Evolutionary conservation across 2,113 vertebrate species (phyloP).

Genomic region (Toxostoma redivivum): DNA sequence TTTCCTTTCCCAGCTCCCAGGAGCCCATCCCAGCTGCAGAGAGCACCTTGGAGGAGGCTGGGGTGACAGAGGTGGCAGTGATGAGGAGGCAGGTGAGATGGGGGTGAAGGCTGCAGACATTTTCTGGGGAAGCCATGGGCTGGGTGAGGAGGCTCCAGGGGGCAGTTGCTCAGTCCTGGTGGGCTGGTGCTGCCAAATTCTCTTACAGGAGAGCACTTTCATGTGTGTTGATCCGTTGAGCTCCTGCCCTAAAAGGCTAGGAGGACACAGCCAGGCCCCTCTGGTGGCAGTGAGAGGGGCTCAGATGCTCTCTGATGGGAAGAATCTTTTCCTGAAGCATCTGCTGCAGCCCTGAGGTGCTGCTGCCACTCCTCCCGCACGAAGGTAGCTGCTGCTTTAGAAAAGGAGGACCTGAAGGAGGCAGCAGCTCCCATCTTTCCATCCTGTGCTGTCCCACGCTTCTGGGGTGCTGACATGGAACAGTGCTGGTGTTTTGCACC

Average conservation of each 20-base stretch:
- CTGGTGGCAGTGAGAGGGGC: not conserved
- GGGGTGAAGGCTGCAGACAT: not conserved
- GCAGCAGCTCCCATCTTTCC: not conserved
- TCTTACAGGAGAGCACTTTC: not conserved
- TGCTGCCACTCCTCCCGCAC: not conserved
- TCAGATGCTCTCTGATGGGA: not conserved
- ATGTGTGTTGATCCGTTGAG: not conserved
- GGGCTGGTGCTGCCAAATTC: not conserved
- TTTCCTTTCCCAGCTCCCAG: not conserved
- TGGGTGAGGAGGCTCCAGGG: not conserved
- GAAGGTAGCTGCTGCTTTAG: not conserved
- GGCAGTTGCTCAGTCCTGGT: not conserved
- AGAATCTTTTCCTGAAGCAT: not conserved
- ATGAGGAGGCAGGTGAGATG: constrained; percentile 61
- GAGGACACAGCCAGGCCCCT: not conserved
- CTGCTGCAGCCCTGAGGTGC: not conserved
- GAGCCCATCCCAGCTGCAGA: not conserved
- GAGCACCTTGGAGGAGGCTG: not conserved
- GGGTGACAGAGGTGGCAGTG: constrained; percentile 17
- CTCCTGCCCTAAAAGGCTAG: not conserved
- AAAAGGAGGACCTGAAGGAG: not conserved
- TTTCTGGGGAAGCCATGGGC: not conserved
- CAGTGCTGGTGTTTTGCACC: too few relatives aligned
- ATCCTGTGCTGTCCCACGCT: accelerated
- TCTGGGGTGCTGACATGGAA: not conserved